Evolutionary conservation across 2,113 vertebrate genomes (phyloP), one percentile per base, ranked within the genome.

Genomic region (Cavia porcellus): DNA sequence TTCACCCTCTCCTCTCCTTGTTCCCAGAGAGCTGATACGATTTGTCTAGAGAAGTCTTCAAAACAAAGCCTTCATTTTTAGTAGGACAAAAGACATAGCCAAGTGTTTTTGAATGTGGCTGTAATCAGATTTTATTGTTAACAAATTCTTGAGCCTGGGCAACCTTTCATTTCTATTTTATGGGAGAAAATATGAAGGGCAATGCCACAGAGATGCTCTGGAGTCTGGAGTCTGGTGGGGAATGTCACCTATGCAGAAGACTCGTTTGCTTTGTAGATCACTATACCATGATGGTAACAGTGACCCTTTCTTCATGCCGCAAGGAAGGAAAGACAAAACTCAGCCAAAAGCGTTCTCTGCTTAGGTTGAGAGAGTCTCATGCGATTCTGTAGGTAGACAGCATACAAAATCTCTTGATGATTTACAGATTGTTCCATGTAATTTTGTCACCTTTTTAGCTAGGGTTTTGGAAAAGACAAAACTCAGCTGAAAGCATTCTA

Each of bases 111-210:
- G 25, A 92, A 62, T 81, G n/a, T 50, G 28, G 0, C 32, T 84
- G 32, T 70, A 77, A 86, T 81, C 35, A 62, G 35, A 87, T 91
- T 95, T 97, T 92, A 95, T 93, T 96, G 70, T 70, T 55, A 86
- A 72, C 52, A 86, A 74, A 47, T 80, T 92, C 14, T 14, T 57
- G 50, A 45, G 64, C 45, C 57, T 84, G 52, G 47, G 11, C 9
- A 70, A 50, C 1, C 68, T 79, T 79, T 94, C 55, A 25, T 52
- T 70, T 81, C 45, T 61, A 28, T 95, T 35, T 94, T 80, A 47
- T 93, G 13, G 59, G 52, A 81, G 25, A 55, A 93, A 81, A 66
- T 92, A 11, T 89, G 61, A 61, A 72, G 24, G 15, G 24, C 59
- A 86, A 90, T 25, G 15, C 25, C 13, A 2, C 5, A 20, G 57